These are phyloP conservation scores for Elephantulus edwardii DNA, from an alignment of 2,113 vertebrate species.

Conservation along the genomic window DNA sequence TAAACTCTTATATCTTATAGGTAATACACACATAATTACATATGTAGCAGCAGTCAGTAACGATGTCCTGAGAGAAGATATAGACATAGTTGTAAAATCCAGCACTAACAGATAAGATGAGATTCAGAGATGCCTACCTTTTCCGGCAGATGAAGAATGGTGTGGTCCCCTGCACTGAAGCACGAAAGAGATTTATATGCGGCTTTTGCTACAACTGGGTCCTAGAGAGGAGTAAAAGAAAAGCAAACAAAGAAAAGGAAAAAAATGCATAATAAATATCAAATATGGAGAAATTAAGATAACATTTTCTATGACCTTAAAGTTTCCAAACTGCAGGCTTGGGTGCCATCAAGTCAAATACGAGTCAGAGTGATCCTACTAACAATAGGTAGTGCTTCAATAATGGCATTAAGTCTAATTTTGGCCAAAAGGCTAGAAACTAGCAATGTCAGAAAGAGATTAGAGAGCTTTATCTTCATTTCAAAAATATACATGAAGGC, in stretches of 20 bases:
- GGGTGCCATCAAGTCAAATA: no score
- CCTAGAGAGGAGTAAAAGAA: conserved; percentile 80
- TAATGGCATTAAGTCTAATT: not conserved
- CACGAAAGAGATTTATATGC: conserved; percentile 92
- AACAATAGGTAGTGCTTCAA: not conserved
- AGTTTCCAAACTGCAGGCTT: not conserved
- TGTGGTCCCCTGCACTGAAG: conserved; percentile 88
- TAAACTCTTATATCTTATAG: not conserved
- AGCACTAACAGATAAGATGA: not conserved
- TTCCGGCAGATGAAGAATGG: conserved; percentile 90
- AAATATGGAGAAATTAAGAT: not conserved
- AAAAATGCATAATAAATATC: not conserved
- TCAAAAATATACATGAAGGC: not conserved
- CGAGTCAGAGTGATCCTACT: no score
- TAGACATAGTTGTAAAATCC: not conserved
- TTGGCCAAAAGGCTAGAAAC: not conserved
- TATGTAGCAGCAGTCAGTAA: not conserved
- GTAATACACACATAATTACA: not conserved
- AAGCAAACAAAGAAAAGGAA: conserved; percentile 25
- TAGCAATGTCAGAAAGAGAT: not conserved
- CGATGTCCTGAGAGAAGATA: not conserved
- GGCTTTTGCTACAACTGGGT: conserved; percentile 87
- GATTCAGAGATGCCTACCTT: conserved; percentile 82
- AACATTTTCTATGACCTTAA: not conserved
- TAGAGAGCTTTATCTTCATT: not conserved